phyloP scores from a whole-genome alignment of 1,140 invertebrate genomes.

The Agrypnia vestita region DNA sequence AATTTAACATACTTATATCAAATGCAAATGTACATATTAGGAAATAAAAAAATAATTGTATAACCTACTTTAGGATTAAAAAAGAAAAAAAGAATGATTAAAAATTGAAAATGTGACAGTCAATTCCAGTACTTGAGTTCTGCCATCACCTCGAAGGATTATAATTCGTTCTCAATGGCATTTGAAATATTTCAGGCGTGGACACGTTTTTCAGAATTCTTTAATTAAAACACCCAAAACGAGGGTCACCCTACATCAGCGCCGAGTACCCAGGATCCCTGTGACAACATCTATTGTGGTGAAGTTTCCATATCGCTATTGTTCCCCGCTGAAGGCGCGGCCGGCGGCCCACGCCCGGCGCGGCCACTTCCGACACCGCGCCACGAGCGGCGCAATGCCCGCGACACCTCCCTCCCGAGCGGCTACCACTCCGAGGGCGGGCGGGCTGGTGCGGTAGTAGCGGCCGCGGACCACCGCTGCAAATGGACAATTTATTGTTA shows the following conservation, averaged over 20 bases:
- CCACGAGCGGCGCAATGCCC: background rate
- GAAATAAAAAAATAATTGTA: no score
- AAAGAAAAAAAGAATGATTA: no score
- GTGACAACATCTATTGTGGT: slow-evolving; percentile 20
- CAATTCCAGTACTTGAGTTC: no score
- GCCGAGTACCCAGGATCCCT: background rate
- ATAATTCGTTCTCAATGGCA: no score
- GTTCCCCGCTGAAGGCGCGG: slow-evolving; percentile 7
- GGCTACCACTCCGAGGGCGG: background rate
- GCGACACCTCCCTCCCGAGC: background rate
- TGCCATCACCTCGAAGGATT: no score
- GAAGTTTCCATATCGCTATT: slow-evolving; percentile 26
- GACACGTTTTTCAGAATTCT: background rate
- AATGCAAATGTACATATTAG: no score
- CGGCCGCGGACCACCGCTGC: background rate
- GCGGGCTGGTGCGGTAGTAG: no score
- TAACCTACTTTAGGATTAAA: no score
- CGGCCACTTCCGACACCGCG: slow-evolving; percentile 26
- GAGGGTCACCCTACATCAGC: slow-evolving; percentile 12
- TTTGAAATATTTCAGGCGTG: no score
- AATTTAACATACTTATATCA: no score
- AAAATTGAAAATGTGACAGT: no score
- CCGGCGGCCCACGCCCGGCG: slow-evolving; percentile 24
- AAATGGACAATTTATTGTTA: slow-evolving; percentile 23
- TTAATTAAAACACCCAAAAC: background rate